Evolutionary conservation across 2,797 vertebrate genomes (phyloP).

Genomic region (Rhinophrynus dorsalis): DNA sequence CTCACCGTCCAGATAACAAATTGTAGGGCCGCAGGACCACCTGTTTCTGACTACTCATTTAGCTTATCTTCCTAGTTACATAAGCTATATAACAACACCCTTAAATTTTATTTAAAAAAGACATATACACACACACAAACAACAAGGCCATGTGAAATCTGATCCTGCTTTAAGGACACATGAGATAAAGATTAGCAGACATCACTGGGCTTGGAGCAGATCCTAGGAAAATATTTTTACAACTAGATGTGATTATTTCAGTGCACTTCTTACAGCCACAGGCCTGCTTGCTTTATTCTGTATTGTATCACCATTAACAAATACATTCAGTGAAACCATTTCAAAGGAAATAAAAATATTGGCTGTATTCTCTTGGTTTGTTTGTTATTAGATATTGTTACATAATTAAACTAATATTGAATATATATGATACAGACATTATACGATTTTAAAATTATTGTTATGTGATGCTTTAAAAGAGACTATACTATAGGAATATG

Average conservation of each 20-base stretch:
- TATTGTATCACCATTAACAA: neutral
- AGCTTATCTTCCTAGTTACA: neutral
- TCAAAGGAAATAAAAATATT: too few species aligned
- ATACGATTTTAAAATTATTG: too few species aligned
- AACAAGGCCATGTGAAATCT: neutral
- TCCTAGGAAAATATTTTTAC: constrained; percentile 3
- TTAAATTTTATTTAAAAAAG: neutral
- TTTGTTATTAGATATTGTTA: too few species aligned
- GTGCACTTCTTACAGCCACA: neutral
- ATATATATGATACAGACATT: too few species aligned
- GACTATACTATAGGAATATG: too few species aligned
- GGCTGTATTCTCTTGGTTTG: too few species aligned
- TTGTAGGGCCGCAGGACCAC: too few species aligned
- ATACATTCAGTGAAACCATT: neutral
- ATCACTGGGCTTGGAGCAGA: neutral
- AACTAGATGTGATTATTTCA: neutral
- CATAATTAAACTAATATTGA: too few species aligned
- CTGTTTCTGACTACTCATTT: too few species aligned
- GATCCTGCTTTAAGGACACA: neutral
- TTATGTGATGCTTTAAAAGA: too few species aligned
- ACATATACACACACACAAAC: neutral
- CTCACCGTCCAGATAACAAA: too few species aligned
- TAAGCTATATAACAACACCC: neutral
- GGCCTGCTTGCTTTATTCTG: neutral
- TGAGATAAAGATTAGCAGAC: neutral